Evolutionary conservation across 1,140 invertebrate genomes (phyloP).

Genomic region (Ceratosolen fusciceps): DNA sequence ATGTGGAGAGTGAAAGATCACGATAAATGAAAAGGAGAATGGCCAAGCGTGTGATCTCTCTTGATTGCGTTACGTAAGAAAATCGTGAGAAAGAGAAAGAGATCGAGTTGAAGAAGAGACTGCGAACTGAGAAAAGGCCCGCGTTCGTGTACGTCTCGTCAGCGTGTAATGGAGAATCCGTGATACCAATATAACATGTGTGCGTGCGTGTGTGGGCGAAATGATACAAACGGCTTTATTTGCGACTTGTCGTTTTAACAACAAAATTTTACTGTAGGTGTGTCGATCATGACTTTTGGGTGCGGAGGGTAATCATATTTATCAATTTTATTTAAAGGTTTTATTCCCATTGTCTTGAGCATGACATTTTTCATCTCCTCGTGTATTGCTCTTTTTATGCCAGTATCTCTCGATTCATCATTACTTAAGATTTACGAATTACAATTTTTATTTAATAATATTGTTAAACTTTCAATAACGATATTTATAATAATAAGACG

Average conservation of each 20-base stretch:
- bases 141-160: background rate
- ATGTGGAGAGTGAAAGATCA: background rate
- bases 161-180: background rate
- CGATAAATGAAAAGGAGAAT: conserved; percentile 33
- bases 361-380: too few relatives aligned
- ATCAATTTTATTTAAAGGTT: background rate
- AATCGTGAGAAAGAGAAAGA: conserved; percentile 28
- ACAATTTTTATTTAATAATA: too few relatives aligned
- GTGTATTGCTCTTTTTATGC: too few relatives aligned
- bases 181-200: background rate
- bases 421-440: too few relatives aligned
- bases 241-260: background rate
- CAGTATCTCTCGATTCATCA: too few relatives aligned
- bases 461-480: too few relatives aligned
- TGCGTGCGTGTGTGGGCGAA: background rate
- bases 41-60: background rate
- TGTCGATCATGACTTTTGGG: background rate
- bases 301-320: background rate
- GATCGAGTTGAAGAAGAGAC: conserved; percentile 29
- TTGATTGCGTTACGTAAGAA: conserved; percentile 35
- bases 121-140: background rate
- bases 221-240: background rate
- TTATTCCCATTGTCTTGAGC: background rate
- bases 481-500: too few relatives aligned
- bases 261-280: background rate